Base-by-base conservation (phyloP, 2,797 vertebrate genomes). In the Smutsia gigantea region DNA sequence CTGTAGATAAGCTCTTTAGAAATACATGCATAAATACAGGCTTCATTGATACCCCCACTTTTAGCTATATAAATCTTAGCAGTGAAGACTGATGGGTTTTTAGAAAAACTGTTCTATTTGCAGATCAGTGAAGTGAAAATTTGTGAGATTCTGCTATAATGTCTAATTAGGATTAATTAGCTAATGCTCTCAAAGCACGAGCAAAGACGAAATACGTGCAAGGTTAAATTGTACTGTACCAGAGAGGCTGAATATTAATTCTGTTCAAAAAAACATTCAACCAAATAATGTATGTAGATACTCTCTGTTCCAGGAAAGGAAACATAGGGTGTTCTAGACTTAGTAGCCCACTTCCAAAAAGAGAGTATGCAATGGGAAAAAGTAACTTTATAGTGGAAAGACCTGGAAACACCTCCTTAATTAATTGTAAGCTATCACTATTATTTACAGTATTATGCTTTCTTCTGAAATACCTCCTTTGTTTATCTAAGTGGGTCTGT, bases 111-210 rank as follows among this genome's bases (percentile, higher is more conserved):
- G 12, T 87, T 93, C 96, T 92, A 64, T 87, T 95, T 95, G 93
- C 72, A 88, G 72, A 71, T 89, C 88, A 78, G 79, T 86, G 84
- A 93, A 71, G 84, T 94, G 96, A 94, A 84, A 92, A 90, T 69
- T 89, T 84, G 91, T 74, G 29, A 95, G 78, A 78, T 61, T 83
- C 93, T 74, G 59, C 88, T 87, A 7, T 88, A 78, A 79, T 88
- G 92, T 95, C 95, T 95, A 90, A 94, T 96, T 66, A 84, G 93
- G 90, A 96, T 97, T 96, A 97, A 97, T 98, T 92, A 92, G 71
- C 68, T 92, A 90, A 92, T 66, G 55, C 74, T 78, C 64, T 94
- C 49, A 71, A 95, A 94, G 78, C 77, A 92, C 39, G 25, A 90
- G 51, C 4, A 13, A 72, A 23, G 82, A 66, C 57, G 64, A 94